Base-by-base conservation (phyloP, 2,797 vertebrate genomes). In the Astyanax mexicanus region DNA sequence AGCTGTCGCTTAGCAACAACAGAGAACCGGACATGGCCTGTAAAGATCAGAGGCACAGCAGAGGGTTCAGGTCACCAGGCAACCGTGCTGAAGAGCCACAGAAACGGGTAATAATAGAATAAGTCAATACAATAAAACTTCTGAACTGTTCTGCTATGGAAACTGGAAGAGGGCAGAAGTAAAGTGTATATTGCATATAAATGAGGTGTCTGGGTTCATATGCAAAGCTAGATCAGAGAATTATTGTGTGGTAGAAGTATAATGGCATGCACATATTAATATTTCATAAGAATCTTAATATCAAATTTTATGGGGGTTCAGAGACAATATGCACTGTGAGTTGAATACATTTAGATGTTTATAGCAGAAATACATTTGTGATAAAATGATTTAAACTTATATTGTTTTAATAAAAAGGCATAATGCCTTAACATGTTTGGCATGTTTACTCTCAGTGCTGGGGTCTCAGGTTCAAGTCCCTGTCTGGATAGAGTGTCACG, bases 41-140 rank as follows among this genome's bases (percentile, higher is more conserved):
- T 57, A 23, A 32, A 25, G 6, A 15, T 69, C 54, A 40, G 17
- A 55, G 13, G 32, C 49, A 4, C 23, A 3, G 10, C 9, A 23
- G 25, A 47, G 12, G n/a, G 62, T 19, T 42, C 40, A 61, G 27
- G 57, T 65, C 68, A 70, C 47, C 42, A 55, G 38, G 58, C 74
- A 64, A 64, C 57, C 27, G 57, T 37, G 19, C 57, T 45, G 10
- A 52, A 29, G 54, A 60, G n/a, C 19, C 38, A 27, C 10, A 17
- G 1, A 6, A 27, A 13, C 15, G 32, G 0, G 4, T 44, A 15
- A 62, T 23, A n/a, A n/a, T n/a, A n/a, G n/a, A n/a, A n/a, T n/a
- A n/a, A n/a, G n/a, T n/a, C n/a, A n/a, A n/a, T n/a, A n/a, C n/a
- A n/a, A n/a, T n/a, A n/a, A n/a, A n/a, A n/a, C n/a, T n/a, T n/a